These are phyloP conservation scores for Origma solitaria DNA, from an alignment of 2,113 vertebrate genomes.

Conservation along the genomic window DNA sequence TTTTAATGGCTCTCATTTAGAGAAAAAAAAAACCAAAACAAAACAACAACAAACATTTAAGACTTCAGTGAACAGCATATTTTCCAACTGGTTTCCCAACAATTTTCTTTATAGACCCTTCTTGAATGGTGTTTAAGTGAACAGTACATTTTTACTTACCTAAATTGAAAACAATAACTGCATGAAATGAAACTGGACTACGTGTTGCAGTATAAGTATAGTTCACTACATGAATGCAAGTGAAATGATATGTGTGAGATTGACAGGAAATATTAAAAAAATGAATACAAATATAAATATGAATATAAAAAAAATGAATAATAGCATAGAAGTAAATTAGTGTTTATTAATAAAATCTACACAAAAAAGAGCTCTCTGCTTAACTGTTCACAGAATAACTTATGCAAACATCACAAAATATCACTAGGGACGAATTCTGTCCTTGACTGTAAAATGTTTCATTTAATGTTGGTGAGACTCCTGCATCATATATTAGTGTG, in stretches of 20 bases:
- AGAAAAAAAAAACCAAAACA: background rate
- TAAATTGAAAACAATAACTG: background rate
- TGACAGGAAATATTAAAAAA: background rate
- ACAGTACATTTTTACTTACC: background rate
- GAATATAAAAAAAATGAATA: rapidly evolving
- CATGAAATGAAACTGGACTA: background rate
- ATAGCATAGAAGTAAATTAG: background rate
- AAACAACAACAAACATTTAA: background rate
- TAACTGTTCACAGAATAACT: background rate
- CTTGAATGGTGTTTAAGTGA: background rate
- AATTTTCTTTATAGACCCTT: background rate
- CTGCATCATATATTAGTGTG: background rate
- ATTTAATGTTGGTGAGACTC: background rate
- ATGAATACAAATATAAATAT: too few species aligned
- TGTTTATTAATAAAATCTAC: background rate
- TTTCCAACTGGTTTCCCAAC: background rate
- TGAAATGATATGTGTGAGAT: background rate
- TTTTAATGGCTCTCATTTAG: background rate
- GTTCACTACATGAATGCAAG: background rate
- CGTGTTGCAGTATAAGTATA: background rate
- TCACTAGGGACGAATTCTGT: background rate
- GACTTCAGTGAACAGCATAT: background rate
- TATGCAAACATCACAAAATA: background rate
- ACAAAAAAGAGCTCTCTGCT: background rate
- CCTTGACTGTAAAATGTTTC: background rate